Percentiles rank a stretch among this genome's conserved stretches.
These are phyloP conservation scores for Brachyistius frenatus DNA, from an alignment of 2,113 vertebrate genomes.

Conservation along the genomic window DNA sequence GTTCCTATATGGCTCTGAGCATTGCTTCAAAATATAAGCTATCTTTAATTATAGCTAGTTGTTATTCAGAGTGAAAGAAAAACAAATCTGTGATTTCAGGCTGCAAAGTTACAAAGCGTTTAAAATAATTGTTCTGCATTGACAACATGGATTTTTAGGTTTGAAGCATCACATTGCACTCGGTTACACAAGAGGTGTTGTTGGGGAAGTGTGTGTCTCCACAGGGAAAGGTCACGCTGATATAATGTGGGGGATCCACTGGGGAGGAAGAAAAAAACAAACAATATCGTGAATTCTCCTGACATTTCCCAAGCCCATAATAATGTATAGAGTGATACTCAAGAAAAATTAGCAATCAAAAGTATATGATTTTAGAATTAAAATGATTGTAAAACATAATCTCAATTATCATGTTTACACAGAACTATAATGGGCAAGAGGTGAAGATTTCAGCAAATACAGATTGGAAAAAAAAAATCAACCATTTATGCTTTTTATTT, in stretches of 20 bases:
- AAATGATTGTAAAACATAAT: not conserved
- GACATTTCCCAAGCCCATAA: not conserved
- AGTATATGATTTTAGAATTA: not conserved
- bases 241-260: not conserved
- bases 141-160: not conserved
- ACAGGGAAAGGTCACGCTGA: constrained; percentile 17
- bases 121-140: not conserved
- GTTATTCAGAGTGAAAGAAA: too few relatives aligned
- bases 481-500: too few relatives aligned
- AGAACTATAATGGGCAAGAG: not conserved
- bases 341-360: not conserved
- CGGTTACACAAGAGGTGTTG: constrained; percentile 24
- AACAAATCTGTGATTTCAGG: too few relatives aligned
- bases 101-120: too few relatives aligned
- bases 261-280: not conserved
- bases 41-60: too few relatives aligned
- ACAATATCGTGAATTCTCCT: not conserved
- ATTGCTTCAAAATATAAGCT: too few relatives aligned
- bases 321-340: not conserved
- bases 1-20: too few relatives aligned
- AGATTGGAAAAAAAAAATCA: too few relatives aligned
- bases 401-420: not conserved
- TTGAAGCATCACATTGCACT: not conserved
- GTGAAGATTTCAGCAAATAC: not conserved
- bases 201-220: not conserved